Base-by-base conservation (phyloP, 2,888 invertebrate genomes). In the Drosophila koepferae region DNA sequence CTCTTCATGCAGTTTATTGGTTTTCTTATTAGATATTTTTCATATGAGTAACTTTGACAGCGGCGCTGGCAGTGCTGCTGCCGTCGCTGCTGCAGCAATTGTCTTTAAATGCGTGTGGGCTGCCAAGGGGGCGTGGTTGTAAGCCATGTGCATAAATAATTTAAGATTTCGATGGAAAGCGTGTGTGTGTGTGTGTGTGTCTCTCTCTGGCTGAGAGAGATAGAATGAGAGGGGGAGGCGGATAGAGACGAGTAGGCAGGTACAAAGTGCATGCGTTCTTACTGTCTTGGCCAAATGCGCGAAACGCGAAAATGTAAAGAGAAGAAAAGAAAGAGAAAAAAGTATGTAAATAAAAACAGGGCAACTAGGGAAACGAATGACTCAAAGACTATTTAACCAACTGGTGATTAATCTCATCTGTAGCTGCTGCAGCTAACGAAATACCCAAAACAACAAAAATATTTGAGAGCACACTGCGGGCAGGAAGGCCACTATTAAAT, bases 21-120 rank as follows among this genome's bases (percentile, higher is more conserved):
- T 77, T 86, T 86, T 86, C 82, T 86, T 86, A 79, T 86, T 83
- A 77, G 82, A 83, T 84, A 80, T 74, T 71, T 77, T 63, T 72
- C 72, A 75, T 79, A 74, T 81, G 78, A 76, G 71, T 80, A 66
- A 80, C 82, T 74, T 56, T 49, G 63, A 53, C 63, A 56, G 77
- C 34, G 63, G 28, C 62, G 66, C 44, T 63, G 59, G 54, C 63
- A 72, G 49, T 44, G 62, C 60, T 18, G 51, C 3, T 34, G 54
- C 20, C 53, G 81, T 61, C 51, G 53, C 49, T 14, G 49, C 38
- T 61, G 66, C 72, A 64, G 62, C 72, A 62, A 69, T 72, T 78
- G 75, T 71, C 55, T 76, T 55, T 14, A 44, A 7, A 59, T 75
- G 70, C 56, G 66, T 68, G 69, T 72, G 61, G 77, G 72, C 59